These are phyloP conservation scores for Gymnopithys bicolor DNA, from an alignment of 2,797 vertebrate genomes.

Conservation along the genomic window DNA sequence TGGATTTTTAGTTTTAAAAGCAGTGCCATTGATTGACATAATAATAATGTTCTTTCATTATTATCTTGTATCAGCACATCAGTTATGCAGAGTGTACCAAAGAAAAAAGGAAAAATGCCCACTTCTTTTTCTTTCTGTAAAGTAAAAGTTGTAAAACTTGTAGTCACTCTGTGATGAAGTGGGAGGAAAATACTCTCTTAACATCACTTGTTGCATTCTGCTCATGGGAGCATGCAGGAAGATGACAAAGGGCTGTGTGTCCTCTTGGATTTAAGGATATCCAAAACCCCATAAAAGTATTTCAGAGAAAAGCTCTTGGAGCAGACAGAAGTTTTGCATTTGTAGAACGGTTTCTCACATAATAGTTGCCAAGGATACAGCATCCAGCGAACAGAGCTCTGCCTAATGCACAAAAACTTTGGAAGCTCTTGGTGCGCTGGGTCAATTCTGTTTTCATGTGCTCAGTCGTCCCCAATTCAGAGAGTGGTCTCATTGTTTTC, in stretches of 20 bases:
- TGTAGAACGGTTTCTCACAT: conserved; percentile 25
- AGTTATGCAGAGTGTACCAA: not conserved
- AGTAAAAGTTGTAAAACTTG: conserved; percentile 21
- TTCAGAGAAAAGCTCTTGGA: conserved; percentile 42
- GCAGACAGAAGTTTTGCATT: conserved; percentile 62
- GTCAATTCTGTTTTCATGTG: conserved; percentile 64
- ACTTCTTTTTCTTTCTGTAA: not conserved
- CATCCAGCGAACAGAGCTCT: conserved; percentile 54
- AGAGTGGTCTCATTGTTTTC: conserved; percentile 60
- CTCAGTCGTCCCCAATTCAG: conserved; percentile 35
- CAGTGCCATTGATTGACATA: not conserved
- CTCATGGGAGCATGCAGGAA: not conserved
- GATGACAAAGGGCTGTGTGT: conserved; percentile 42
- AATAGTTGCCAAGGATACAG: conserved; percentile 68
- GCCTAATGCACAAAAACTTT: conserved; percentile 55
- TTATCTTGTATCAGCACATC: not conserved
- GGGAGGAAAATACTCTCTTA: conserved; percentile 23
- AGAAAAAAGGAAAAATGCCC: not conserved
- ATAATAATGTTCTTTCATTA: not conserved
- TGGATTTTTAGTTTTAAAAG: conserved; percentile 9
- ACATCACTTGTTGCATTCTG: conserved; percentile 10
- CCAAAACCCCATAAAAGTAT: conserved; percentile 25
- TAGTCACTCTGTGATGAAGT: not conserved
- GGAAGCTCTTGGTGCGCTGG: conserved; percentile 38
- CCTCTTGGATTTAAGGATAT: conserved; percentile 31